A percentile compares a stretch with the other conserved stretches of the same genome.
Conservation (phyloP, 2,113 vertebrate species). For the Sinocyclocheilus grahami region DNA sequence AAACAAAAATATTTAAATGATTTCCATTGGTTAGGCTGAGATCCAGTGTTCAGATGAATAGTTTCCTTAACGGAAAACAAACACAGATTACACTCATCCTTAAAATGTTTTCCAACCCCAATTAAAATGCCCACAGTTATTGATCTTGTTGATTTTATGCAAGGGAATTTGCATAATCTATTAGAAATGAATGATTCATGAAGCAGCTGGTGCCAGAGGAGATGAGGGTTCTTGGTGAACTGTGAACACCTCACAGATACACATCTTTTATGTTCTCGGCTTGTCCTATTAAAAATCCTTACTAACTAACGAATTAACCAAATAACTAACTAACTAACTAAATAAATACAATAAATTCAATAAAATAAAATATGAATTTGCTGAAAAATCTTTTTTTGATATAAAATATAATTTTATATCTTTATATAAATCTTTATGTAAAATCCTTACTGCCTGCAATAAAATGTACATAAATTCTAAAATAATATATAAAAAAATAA, state of each 20-base stretch:
- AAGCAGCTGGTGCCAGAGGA: slow-evolving; percentile 81
- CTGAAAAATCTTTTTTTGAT: no score
- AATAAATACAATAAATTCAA: no score
- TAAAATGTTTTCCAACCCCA: slow-evolving; percentile 88
- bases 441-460: neutral
- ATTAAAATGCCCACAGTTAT: slow-evolving; percentile 93
- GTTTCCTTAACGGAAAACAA: slow-evolving; percentile 84
- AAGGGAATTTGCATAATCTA: slow-evolving; percentile 95
- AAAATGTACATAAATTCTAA: neutral
- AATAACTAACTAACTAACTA: no score
- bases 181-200: slow-evolving; percentile 99
- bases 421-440: neutral
- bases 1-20: slow-evolving; percentile 71
- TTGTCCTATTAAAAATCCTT: slow-evolving; percentile 70
- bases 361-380: no score
- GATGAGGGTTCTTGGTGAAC: no score
- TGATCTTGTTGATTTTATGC: slow-evolving; percentile 97
- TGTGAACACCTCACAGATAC: slow-evolving; percentile 75
- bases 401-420: no score
- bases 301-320: no score
- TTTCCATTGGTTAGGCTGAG: slow-evolving; percentile 84
- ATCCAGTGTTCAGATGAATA: slow-evolving; percentile 94
- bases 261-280: slow-evolving; percentile 79
- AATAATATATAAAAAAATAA: neutral
- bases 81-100: slow-evolving; percentile 90